Percentiles rank a stretch among this genome's conserved stretches.
Conservation (phyloP, 2,113 vertebrate species). For the Trogon surrucura region DNA sequence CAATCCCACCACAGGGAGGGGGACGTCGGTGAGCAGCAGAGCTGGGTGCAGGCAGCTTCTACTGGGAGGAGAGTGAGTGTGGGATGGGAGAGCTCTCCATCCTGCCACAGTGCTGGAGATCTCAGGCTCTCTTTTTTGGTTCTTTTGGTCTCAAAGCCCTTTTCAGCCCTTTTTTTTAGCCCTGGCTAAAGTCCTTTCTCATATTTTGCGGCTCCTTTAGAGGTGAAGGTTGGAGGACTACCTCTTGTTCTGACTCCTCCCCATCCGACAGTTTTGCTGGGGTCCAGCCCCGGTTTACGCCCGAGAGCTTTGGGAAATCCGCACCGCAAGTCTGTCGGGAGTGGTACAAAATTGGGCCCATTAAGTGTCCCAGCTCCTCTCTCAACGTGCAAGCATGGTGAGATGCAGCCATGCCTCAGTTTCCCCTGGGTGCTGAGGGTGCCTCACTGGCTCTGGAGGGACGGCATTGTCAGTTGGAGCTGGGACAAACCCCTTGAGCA, state of each 20-base stretch:
- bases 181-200: too few species aligned
- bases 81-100: neutral
- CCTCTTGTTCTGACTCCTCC: too few species aligned
- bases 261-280: neutral
- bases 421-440: neutral
- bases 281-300: neutral
- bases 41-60: neutral
- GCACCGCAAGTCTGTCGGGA: neutral
- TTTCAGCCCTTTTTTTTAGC: too few species aligned
- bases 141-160: neutral
- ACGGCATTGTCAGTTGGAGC: neutral
- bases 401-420: neutral
- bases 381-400: fast-evolving
- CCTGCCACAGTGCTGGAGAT: neutral
- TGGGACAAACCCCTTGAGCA: neutral
- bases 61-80: neutral
- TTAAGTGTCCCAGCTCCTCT: neutral
- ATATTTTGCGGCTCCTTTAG: too few species aligned
- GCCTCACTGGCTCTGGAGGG: neutral
- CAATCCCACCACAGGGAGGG: neutral
- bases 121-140: neutral
- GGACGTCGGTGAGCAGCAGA: neutral
- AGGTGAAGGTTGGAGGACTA: too few species aligned
- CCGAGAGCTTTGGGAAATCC: neutral
- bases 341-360: neutral